Evolutionary conservation across 2,113 vertebrate species (phyloP), one percentile per base, ranked within the genome.

Genomic region (Nothobranchius furzeri): DNA sequence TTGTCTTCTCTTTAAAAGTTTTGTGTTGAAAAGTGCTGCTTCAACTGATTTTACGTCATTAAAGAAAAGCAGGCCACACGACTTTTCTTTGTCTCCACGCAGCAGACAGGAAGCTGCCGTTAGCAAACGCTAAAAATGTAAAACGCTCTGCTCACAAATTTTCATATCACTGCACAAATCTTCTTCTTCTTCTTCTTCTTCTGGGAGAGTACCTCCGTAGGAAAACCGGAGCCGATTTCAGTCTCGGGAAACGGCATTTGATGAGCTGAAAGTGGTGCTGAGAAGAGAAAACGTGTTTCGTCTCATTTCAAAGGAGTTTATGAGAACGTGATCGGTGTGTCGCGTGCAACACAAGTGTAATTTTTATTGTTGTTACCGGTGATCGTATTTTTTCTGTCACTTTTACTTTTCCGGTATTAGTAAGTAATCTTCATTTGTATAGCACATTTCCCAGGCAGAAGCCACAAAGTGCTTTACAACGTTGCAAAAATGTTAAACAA

Each of bases 1-100:
- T 49, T 42, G 4, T 37, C 11, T 14, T 36, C 4, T 42, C 35
- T 15, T 52, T 55, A 25, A 54, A 65, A 55, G 25, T 66, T 70
- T 49, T 8, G 1, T 63, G 15, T 43, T 20, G 20, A 51, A 49
- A 75, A 73, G 59, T 79, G 70, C 73, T 64, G 66, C 70, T 52
- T 78, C 54, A 36, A 72, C 60, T 58, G 48, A 14, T 57, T 72
- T 74, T 82, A 35, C 15, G 8, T 46, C 72, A 60, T 65, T 69
- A 72, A 62, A 60, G 20, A 60, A 83, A 78, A 82, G 53, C 70
- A 72, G 74, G 77, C 65, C 77, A 70, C 53, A 59, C 40, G 58
- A 52, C 61, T 61, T 62, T 20, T 43, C 51, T 68, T 35, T 55
- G 52, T 64, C 55, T 68, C 75, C 17, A 1, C 42, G 5, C 2